Conservation (phyloP, 2,888 invertebrate genomes). For the Clunio marinus region DNA sequence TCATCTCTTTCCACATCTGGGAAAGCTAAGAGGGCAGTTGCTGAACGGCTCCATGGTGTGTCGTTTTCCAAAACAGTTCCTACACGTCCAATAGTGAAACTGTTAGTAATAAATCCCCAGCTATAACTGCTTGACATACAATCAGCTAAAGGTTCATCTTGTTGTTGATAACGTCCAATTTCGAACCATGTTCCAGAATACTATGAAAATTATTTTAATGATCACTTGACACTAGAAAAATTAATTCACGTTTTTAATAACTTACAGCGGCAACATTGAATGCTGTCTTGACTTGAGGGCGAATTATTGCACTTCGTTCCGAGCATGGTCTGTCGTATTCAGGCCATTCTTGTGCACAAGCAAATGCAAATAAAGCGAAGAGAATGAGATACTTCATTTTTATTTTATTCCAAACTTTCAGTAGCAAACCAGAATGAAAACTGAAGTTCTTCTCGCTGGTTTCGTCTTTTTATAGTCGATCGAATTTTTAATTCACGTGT, state of each 20-base stretch:
- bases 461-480: neutral
- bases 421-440: neutral
- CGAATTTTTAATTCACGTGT: neutral
- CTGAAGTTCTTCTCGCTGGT: neutral
- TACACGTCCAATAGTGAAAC: neutral
- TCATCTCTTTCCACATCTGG: neutral
- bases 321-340: neutral
- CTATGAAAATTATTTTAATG: neutral
- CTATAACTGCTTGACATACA: neutral
- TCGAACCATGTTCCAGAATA: slow-evolving; percentile 8
- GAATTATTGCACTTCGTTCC: neutral
- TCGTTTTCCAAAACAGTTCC: neutral
- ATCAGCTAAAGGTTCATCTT: neutral
- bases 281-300: neutral
- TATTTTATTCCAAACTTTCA: neutral
- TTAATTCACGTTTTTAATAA: neutral
- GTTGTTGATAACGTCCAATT: neutral
- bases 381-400: neutral
- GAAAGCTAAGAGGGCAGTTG: neutral
- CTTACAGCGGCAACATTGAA: neutral
- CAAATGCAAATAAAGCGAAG: neutral
- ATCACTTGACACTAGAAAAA: too few relatives aligned
- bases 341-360: neutral
- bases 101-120: neutral
- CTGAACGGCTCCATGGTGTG: neutral